Percentiles rank a stretch among this genome's conserved stretches.
phyloP scores from a whole-genome alignment of 2,113 vertebrate genomes.

The Promerops cafer region DNA sequence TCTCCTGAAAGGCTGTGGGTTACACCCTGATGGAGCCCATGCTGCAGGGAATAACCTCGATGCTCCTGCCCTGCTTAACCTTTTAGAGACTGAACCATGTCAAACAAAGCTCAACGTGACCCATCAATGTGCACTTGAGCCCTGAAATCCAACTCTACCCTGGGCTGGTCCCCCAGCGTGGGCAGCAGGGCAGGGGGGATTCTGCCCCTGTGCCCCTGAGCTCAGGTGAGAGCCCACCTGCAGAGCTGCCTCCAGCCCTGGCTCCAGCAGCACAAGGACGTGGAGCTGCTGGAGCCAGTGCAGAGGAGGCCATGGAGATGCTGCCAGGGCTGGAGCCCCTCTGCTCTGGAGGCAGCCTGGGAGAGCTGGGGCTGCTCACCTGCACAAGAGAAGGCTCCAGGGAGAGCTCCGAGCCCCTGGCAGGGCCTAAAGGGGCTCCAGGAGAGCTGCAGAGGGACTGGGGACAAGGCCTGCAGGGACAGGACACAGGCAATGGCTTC shows the following conservation, averaged over 20 bases:
- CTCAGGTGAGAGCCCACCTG: neutral
- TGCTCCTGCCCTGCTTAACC: fast-evolving
- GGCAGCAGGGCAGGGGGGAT: neutral
- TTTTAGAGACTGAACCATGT: neutral
- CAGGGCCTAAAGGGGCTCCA: neutral
- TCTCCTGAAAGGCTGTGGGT: neutral
- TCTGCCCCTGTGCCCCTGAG: neutral
- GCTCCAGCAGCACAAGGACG: neutral
- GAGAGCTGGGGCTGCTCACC: neutral
- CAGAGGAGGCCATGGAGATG: neutral
- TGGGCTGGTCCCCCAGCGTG: neutral
- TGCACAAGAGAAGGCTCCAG: neutral
- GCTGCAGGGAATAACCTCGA: neutral
- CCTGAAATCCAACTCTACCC: fast-evolving
- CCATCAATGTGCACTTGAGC: neutral
- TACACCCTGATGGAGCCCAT: neutral
- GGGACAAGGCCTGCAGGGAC: neutral
- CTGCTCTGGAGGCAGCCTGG: neutral
- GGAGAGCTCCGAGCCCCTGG: neutral
- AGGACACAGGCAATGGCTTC: neutral
- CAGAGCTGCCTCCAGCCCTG: neutral
- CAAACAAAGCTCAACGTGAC: neutral
- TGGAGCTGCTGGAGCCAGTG: neutral
- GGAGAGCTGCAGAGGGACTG: neutral
- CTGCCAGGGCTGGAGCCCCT: neutral